A percentile compares a stretch with the other conserved stretches of the same genome.
Conservation (phyloP, 2,888 invertebrate genomes). For the Taenaris catops region DNA sequence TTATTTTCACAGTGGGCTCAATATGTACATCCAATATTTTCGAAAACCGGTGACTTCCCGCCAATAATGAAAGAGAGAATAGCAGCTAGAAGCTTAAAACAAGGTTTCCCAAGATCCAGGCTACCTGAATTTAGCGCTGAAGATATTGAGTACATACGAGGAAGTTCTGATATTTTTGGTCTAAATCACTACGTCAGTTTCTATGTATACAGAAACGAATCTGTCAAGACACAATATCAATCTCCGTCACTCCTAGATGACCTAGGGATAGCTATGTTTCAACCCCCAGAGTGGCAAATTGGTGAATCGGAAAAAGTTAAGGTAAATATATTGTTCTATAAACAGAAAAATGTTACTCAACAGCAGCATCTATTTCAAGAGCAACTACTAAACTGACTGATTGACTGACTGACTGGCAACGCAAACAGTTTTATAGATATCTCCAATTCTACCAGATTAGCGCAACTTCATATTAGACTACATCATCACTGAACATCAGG, state of each 20-base stretch:
- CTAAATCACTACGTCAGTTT: constrained; percentile 82
- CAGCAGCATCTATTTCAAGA: no score
- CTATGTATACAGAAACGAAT: constrained; percentile 28
- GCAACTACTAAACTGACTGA: no score
- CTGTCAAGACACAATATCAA: constrained; percentile 13
- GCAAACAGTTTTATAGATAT: no score
- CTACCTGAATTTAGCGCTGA: constrained; percentile 54
- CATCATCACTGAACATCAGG: no score
- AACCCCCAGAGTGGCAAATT: no score
- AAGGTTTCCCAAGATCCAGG: constrained; percentile 52
- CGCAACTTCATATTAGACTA: no score
- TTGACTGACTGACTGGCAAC: no score
- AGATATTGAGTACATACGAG: constrained; percentile 40
- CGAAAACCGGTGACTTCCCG: constrained; percentile 54
- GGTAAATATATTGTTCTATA: no score
- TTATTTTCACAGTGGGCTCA: not conserved
- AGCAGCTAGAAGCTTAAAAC: constrained; percentile 45
- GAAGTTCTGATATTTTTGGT: constrained; percentile 45
- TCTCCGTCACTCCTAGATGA: constrained; percentile 27
- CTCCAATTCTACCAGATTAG: no score
- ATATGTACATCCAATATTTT: constrained; percentile 16
- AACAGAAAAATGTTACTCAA: no score
- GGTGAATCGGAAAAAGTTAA: no score
- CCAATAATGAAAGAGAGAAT: constrained; percentile 45
- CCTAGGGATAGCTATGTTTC: no score